These are phyloP conservation scores for Junonia oenone DNA, from an alignment of 2,888 invertebrate genomes.

Conservation along the genomic window DNA sequence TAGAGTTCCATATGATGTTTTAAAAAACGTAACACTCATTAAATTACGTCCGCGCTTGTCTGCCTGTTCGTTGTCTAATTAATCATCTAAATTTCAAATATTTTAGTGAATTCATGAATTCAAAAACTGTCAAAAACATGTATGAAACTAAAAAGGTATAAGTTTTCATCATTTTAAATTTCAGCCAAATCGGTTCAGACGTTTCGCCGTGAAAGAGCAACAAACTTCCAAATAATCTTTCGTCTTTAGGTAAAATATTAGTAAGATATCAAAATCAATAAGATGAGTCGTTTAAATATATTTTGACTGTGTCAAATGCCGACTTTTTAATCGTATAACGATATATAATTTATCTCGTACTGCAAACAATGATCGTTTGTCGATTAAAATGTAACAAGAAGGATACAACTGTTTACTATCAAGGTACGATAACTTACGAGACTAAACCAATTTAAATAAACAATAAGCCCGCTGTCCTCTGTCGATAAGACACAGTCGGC, in stretches of 20 bases:
- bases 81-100: no score
- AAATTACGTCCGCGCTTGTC: neutral
- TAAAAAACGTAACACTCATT: neutral
- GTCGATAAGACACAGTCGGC: neutral
- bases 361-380: conserved; percentile 16
- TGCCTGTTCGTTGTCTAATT: no score
- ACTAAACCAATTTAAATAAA: conserved; percentile 10
- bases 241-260: no score
- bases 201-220: no score
- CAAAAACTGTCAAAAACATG: no score
- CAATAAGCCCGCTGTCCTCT: conserved; percentile 1
- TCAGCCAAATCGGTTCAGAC: no score
- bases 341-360: neutral
- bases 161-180: no score
- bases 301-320: neutral
- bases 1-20: neutral
- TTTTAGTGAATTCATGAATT: no score
- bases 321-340: neutral
- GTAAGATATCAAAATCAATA: no score
- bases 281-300: neutral
- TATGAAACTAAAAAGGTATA: no score
- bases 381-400: conserved; percentile 30
- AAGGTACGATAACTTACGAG: conserved; percentile 15
- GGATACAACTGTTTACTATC: conserved; percentile 24
- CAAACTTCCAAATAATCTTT: no score